These are phyloP conservation scores for Drosophila diplacantha DNA, from an alignment of 2,888 invertebrate genomes.

Conservation along the genomic window DNA sequence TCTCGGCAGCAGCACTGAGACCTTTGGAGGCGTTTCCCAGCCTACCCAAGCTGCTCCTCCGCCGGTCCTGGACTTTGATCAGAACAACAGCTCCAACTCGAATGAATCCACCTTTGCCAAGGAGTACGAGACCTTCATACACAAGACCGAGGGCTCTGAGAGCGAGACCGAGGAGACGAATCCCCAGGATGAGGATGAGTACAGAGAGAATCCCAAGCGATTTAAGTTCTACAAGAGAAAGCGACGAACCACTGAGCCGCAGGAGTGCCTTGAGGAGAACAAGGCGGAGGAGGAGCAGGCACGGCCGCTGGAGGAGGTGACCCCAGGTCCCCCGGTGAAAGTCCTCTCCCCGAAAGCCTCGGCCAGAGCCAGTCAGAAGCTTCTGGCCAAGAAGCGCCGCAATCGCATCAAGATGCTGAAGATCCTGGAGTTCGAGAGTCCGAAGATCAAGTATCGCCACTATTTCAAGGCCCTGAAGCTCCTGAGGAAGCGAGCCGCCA, in stretches of 20 bases:
- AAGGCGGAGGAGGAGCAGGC: neutral
- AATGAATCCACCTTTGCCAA: conserved; percentile 74
- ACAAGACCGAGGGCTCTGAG: conserved; percentile 67
- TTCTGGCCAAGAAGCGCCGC: conserved; percentile 50
- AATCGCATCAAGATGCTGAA: conserved; percentile 59
- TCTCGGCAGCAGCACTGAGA: conserved; percentile 6
- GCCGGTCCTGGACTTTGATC: conserved; percentile 62
- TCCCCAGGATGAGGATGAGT: conserved; percentile 36
- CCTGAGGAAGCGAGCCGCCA: conserved; percentile 37
- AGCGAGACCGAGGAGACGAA: conserved; percentile 44
- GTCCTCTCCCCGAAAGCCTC: conserved; percentile 33
- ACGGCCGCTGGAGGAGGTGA: neutral
- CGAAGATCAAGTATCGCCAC: conserved; percentile 57
- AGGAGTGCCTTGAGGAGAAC: neutral
- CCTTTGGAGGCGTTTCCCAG: neutral
- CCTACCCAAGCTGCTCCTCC: neutral
- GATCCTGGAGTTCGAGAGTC: conserved; percentile 62
- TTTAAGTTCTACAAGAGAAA: conserved; percentile 73
- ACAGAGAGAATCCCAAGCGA: conserved; percentile 57
- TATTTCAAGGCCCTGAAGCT: conserved; percentile 62
- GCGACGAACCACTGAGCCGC: conserved; percentile 56
- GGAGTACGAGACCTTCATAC: conserved; percentile 74
- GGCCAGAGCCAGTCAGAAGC: conserved; percentile 44
- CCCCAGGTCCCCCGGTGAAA: neutral
- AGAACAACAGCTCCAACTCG: conserved; percentile 62